Percentiles rank a stretch among this genome's conserved stretches.
phyloP scores from a whole-genome alignment of 2,888 invertebrate genomes.

The Thysanoteuthis rhombus region DNA sequence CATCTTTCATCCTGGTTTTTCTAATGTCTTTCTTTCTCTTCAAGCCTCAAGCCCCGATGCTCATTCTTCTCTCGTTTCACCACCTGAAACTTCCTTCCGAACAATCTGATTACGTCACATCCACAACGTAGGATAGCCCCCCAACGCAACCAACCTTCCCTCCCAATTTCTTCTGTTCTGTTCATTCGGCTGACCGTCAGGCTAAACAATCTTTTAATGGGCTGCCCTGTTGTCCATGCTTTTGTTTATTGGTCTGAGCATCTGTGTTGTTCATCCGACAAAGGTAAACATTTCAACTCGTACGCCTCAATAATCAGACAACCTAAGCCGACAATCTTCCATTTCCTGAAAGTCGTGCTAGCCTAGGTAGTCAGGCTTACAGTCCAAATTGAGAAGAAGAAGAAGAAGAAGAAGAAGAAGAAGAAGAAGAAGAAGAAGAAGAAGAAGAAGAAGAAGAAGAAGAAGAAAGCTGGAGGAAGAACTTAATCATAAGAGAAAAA shows the following conservation, averaged over 20 bases:
- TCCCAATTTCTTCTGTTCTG: not conserved
- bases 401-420: not conserved
- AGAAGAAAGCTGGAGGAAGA: not conserved
- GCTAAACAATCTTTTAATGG: not conserved
- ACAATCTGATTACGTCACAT: not conserved
- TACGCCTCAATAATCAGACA: not conserved
- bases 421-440: not conserved
- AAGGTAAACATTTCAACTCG: not conserved
- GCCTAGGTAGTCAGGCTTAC: not conserved
- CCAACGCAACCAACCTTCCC: not conserved
- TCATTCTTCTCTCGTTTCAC: not conserved
- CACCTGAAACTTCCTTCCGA: not conserved
- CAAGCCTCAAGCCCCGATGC: too few relatives aligned
- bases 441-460: not conserved
- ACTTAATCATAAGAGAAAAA: not conserved
- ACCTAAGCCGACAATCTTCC: not conserved
- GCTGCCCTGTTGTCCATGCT: not conserved
- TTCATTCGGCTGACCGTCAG: not conserved
- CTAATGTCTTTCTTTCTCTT: too few relatives aligned
- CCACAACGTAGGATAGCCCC: not conserved
- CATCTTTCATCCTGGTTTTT: too few relatives aligned
- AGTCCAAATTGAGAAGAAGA: not conserved
- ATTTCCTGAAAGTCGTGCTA: not conserved
- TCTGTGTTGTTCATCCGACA: not conserved
- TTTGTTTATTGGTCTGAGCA: not conserved